Conservation (phyloP, 2,888 invertebrate species). For the Phalangium opilio region DNA sequence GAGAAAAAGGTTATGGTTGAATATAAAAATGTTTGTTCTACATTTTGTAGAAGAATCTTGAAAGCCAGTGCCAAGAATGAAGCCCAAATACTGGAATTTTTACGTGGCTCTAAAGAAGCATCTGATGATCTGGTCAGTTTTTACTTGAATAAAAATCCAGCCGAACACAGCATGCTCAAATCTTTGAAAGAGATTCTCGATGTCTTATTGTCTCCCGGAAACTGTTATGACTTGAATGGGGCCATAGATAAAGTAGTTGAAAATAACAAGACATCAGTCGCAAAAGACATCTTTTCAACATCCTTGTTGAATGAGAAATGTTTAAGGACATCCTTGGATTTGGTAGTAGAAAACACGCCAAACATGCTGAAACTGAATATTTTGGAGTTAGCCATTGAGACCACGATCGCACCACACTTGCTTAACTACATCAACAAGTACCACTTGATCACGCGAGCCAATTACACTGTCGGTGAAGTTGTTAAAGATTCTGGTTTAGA, state of each 20-base stretch:
- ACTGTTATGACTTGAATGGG: constrained; percentile 11
- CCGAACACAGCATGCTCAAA: constrained; percentile 14
- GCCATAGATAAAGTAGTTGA: not conserved
- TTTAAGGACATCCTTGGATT: no score
- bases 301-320: no score
- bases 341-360: no score
- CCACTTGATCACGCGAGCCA: constrained; percentile 31
- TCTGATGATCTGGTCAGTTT: constrained; percentile 13
- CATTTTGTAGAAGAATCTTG: constrained; percentile 16
- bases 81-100: constrained; percentile 13
- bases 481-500: no score
- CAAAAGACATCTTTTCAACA: no score
- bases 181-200: constrained; percentile 5
- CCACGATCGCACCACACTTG: constrained; percentile 9
- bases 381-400: constrained; percentile 19
- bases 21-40: constrained; percentile 19
- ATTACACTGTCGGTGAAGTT: constrained; percentile 38
- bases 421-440: constrained; percentile 12
- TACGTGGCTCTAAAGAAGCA: constrained; percentile 18
- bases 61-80: constrained; percentile 14
- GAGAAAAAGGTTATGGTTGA: constrained; percentile 14
- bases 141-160: constrained; percentile 14
- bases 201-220: constrained; percentile 1
- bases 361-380: no score
- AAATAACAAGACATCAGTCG: constrained; percentile 2